Percentiles rank a stretch among this genome's conserved stretches.
phyloP scores from a whole-genome alignment of 2,113 vertebrate genomes.

The Gnathonemus longibarbis region DNA sequence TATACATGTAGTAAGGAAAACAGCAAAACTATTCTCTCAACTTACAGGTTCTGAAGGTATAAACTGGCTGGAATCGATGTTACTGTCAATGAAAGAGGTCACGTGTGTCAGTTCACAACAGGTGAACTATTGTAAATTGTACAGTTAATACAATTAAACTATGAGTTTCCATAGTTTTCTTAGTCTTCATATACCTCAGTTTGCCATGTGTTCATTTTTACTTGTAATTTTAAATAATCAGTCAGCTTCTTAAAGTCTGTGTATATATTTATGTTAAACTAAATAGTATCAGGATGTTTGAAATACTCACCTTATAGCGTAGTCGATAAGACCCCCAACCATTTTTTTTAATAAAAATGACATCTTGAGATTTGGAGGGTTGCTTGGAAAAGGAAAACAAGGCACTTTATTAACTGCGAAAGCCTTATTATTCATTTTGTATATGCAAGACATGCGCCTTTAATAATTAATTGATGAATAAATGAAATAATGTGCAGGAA shows the following conservation, averaged over 20 bases:
- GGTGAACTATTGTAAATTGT: neutral
- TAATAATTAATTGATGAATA: neutral
- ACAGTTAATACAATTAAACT: neutral
- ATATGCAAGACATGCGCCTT: neutral
- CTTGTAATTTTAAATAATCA: neutral
- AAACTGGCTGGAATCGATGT: conserved; percentile 56
- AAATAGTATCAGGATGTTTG: neutral
- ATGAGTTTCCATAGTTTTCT: neutral
- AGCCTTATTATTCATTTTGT: neutral
- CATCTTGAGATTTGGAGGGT: neutral
- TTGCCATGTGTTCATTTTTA: neutral
- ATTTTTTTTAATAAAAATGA: neutral
- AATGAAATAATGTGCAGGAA: neutral
- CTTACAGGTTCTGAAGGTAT: conserved; percentile 55
- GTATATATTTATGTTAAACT: neutral
- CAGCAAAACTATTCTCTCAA: conserved; percentile 2
- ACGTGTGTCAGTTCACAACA: neutral
- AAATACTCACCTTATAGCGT: neutral
- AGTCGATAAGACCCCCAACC: neutral
- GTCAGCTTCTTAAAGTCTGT: neutral
- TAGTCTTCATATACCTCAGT: neutral
- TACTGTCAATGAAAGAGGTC: conserved; percentile 37
- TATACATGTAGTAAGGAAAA: neutral
- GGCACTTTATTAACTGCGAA: neutral
- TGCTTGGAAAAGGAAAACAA: neutral